Evolutionary conservation across 2,113 vertebrate species (phyloP), one percentile per base, ranked within the genome.

Genomic region (Sula dactylatra): DNA sequence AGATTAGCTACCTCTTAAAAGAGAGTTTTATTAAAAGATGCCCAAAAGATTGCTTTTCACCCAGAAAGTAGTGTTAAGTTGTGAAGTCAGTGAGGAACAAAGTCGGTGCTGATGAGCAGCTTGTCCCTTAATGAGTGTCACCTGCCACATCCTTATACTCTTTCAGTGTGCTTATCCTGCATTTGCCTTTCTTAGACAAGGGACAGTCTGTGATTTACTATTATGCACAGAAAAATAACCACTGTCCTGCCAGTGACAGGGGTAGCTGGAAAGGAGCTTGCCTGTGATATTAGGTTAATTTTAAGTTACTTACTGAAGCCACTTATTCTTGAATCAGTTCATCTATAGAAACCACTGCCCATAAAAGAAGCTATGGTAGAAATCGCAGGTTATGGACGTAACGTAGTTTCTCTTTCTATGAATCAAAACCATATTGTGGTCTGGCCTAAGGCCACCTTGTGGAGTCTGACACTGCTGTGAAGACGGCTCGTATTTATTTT

Each of bases 11-110:
- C 29, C 25, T 85, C 42, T 90, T 79, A 44, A 79, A 90, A 90
- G 38, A 89, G 90, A 89, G 42, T 65, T 70, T 45, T 69, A 86
- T 94, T 91, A 82, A 88, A 96, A 38, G 84, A 95, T 96, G 93
- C 29, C 36, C 4, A 16, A 93, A 56, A 73, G 9, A 93, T 71
- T 81, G 50, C 24, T 86, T 94, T 95, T 95, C 82, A 85, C 84
- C 7, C 82, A 88, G 78, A 58, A 88, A 61, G 72, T 42, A 42
- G 40, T 66, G 85, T 88, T 84, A 81, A 74, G 59, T 62, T 94
- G 56, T 47, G n/a, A 82, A 93, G 50, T 87, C 34, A 74, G 3
- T 14, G 50, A 86, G 74, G 67, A 81, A 92, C 70, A 52, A 49
- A 90, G n/a, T 66, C 67, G 25, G 66, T 80, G 70, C 91, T 96